Conservation (phyloP, 2,113 vertebrate genomes). For the Trematocara stigmaticum region DNA sequence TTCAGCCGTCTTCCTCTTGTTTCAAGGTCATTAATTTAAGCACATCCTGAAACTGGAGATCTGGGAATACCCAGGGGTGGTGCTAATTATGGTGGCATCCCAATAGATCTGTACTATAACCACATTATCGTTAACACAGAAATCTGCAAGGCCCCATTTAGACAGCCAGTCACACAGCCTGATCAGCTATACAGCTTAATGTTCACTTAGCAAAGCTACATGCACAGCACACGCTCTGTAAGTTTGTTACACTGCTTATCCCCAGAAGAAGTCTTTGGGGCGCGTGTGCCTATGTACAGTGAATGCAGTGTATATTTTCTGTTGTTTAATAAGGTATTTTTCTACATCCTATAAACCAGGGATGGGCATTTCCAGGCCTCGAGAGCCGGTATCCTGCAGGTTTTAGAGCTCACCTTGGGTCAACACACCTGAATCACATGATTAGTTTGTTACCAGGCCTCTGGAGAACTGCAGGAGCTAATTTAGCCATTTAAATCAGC, state of each 20-base stretch:
- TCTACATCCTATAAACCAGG: not conserved
- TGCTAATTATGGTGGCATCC: conserved; percentile 37
- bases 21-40: conserved; percentile 38
- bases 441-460: too few relatives aligned
- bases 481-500: too few relatives aligned
- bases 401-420: too few relatives aligned
- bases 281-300: not conserved
- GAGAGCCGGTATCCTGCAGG: too few relatives aligned
- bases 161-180: not conserved
- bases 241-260: not conserved
- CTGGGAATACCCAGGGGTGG: not conserved
- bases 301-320: not conserved
- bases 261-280: not conserved
- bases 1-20: not conserved
- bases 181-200: not conserved
- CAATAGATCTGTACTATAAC: conserved; percentile 21
- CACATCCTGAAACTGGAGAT: not conserved
- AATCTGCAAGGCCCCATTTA: not conserved
- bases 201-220: not conserved
- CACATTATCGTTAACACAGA: not conserved
- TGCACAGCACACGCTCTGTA: not conserved
- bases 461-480: too few relatives aligned
- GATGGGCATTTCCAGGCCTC: too few relatives aligned
- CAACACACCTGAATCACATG: too few relatives aligned
- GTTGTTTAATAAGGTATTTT: not conserved